These are phyloP conservation scores for Hyaena hyaena DNA, from an alignment of 2,113 vertebrate species.

Conservation along the genomic window DNA sequence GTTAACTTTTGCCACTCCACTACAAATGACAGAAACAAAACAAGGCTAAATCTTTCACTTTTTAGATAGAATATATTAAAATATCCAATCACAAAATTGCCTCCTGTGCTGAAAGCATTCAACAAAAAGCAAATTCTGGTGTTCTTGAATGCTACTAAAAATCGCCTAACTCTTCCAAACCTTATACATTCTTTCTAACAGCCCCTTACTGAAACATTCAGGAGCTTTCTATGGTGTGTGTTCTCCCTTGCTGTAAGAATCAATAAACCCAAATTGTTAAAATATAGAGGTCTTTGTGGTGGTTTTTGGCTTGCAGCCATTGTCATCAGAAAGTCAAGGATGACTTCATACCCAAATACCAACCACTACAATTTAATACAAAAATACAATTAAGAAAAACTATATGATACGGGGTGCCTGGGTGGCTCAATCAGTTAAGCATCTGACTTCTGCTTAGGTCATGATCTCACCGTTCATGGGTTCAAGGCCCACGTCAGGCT, in stretches of 20 bases:
- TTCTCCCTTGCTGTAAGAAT: not conserved
- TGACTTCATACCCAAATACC: not conserved
- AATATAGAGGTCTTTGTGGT: not conserved
- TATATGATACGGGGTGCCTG: no score
- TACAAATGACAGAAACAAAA: not conserved
- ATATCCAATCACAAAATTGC: not conserved
- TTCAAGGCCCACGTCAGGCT: no score
- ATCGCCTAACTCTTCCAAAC: not conserved
- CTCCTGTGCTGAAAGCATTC: not conserved
- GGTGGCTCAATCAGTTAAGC: no score
- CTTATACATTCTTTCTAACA: not conserved
- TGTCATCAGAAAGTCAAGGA: not conserved
- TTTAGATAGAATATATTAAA: not conserved
- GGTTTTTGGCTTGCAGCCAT: not conserved
- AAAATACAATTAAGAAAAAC: not conserved
- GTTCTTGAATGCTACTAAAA: not conserved
- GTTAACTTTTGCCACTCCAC: not conserved
- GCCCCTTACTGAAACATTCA: not conserved
- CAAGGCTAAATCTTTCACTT: not conserved
- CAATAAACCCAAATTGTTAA: not conserved
- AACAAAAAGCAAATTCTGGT: not conserved
- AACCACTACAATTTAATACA: not conserved
- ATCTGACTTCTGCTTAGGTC: no score
- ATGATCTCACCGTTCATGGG: no score
- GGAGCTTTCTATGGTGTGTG: fast-evolving